Conservation (phyloP, 2,113 vertebrate genomes). For the Lophochroa leadbeateri region DNA sequence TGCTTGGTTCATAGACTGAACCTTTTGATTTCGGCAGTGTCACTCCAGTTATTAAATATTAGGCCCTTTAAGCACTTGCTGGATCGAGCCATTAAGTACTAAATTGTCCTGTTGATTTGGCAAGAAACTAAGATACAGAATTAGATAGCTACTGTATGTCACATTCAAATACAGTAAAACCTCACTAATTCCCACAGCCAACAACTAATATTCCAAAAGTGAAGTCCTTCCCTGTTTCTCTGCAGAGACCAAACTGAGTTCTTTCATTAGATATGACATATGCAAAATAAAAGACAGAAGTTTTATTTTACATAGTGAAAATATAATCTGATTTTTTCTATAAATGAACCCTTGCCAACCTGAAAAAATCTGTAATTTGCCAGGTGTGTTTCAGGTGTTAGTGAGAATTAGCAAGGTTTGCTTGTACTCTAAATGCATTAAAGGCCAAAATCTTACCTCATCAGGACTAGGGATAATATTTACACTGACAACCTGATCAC, state of each 20-base stretch:
- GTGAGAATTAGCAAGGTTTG: slow-evolving; percentile 57
- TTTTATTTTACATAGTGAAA: not conserved
- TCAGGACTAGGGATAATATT: slow-evolving; percentile 98
- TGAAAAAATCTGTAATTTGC: not conserved
- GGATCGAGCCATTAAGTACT: not conserved
- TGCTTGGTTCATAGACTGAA: not conserved
- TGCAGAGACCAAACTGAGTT: not conserved
- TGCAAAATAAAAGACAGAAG: not conserved
- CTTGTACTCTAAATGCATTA: slow-evolving; percentile 46
- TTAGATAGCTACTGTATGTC: not conserved
- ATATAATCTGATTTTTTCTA: not conserved
- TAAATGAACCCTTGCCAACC: not conserved
- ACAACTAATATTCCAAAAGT: not conserved
- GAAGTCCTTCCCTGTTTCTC: not conserved
- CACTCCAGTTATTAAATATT: not conserved
- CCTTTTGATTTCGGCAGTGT: not conserved
- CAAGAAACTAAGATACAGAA: not conserved
- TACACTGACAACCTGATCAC: slow-evolving; percentile 97
- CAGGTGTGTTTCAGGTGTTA: not conserved
- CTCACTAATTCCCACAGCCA: slow-evolving; percentile 41
- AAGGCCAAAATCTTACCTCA: slow-evolving; percentile 85
- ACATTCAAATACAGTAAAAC: slow-evolving; percentile 38
- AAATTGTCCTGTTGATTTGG: not conserved
- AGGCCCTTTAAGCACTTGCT: not conserved
- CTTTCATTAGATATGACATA: not conserved